Base-by-base conservation (phyloP, 2,888 invertebrate species). In the Palloptera scutellata region DNA sequence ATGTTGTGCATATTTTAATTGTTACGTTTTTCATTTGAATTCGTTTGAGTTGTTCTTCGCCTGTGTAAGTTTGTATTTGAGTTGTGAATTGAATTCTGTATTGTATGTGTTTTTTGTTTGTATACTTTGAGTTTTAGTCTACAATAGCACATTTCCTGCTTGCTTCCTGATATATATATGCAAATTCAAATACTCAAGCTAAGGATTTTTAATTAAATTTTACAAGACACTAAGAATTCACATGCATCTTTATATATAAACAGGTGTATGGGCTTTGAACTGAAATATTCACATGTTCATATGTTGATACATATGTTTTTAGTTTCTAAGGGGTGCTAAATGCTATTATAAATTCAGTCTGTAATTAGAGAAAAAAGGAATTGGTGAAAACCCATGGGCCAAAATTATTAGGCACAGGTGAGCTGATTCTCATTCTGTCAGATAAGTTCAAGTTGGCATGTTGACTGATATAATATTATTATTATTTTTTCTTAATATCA, bases 1-100 rank as follows among this genome's bases (percentile, higher is more conserved):
- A 77, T 82, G 82, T 82, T 82, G 82, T 81, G 81, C 82, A 81
- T 81, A 81, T 81, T 81, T 81, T 81, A 81, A 81, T 81, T 82
- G 81, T 80, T 81, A 80, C 75, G 78, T 81, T 79, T 80, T 73
- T 72, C 67, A 70, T 55, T 70, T 70, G 54, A 45, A 20, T 42
- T 55, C 10, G 40, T 54, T 62, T 51, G 61, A 55, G 57, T 20
- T 42, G 9, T 3, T 17, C 17, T 51, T 62, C 30, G 55, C 61
- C 59, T 57, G 64, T 58, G 30, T 61, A 40, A 8, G 17, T 13
- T 53, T 62, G 63, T 11, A 43, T 12, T 40, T 59, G n/a, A 54
- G 57, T 30, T 19, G 2, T 30, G 30, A 30, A 30, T 30, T 30
- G 30, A 30, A 30, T 30, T 30, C 3, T 30, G n/a, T n/a, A n/a